Evolutionary conservation across 2,888 invertebrate species (phyloP).

Genomic region (Galerucella pusilla): DNA sequence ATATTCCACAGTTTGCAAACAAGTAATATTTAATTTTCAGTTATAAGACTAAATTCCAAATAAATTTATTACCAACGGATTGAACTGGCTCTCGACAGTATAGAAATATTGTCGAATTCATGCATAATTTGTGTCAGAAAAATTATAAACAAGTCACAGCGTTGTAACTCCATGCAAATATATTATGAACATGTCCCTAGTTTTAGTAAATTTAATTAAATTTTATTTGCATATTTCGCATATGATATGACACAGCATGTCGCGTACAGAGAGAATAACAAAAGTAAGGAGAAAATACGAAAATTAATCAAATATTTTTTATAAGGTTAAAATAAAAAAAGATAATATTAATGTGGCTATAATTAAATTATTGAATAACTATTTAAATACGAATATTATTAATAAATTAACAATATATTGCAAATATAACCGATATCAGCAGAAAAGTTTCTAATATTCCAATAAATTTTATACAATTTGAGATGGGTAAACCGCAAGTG

Average conservation of each 20-base stretch:
- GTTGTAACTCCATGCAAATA: conserved; percentile 34
- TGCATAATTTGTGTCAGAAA: conserved; percentile 19
- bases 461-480: too few relatives aligned
- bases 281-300: conserved; percentile 31
- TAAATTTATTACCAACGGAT: neutral
- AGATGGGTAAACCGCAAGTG: too few relatives aligned
- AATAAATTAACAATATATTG: too few relatives aligned
- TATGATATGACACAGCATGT: conserved; percentile 43
- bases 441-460: too few relatives aligned
- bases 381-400: too few relatives aligned
- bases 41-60: neutral
- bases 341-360: neutral
- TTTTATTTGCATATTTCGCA: conserved; percentile 46
- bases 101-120: neutral
- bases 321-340: neutral
- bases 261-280: conserved; percentile 28
- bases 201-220: conserved; percentile 49
- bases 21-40: too few relatives aligned
- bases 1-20: neutral
- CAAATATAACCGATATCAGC: too few relatives aligned
- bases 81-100: neutral
- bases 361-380: neutral
- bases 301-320: neutral
- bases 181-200: conserved; percentile 32
- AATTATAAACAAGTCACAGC: conserved; percentile 25